Conservation (phyloP, 2,113 vertebrate genomes). For the Lota lota region DNA sequence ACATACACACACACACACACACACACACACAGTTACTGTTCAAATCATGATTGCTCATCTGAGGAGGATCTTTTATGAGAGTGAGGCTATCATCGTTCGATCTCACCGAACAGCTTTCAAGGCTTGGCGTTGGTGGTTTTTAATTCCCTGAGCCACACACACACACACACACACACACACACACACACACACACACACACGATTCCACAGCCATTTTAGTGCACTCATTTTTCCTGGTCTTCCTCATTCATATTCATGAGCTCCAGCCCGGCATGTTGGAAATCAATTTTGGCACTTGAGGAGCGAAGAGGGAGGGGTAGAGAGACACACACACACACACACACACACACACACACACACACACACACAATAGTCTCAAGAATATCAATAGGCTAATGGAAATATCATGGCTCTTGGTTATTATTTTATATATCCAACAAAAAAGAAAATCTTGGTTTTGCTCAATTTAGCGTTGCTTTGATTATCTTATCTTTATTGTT, state of each 20-base stretch:
- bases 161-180: constrained; percentile 13
- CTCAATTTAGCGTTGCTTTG: too few relatives aligned
- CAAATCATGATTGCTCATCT: constrained; percentile 64
- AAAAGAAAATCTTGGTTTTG: too few relatives aligned
- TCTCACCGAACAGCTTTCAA: constrained; percentile 69
- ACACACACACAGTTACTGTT: constrained; percentile 43
- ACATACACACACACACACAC: constrained; percentile 23
- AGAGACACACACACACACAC: constrained; percentile 1
- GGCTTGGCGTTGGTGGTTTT: constrained; percentile 70
- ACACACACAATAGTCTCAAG: background rate
- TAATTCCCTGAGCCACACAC: constrained; percentile 50
- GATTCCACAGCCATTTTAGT: constrained; percentile 41
- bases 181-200: constrained; percentile 26
- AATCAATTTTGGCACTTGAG: constrained; percentile 60
- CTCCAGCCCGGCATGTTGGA: constrained; percentile 34
- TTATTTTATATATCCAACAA: too few relatives aligned
- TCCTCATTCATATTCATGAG: constrained; percentile 67
- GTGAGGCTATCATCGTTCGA: constrained; percentile 66
- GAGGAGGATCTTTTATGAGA: constrained; percentile 80
- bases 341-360: background rate
- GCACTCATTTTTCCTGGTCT: constrained; percentile 37
- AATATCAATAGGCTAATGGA: background rate
- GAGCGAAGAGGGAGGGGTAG: constrained; percentile 21
- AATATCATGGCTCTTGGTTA: background rate
- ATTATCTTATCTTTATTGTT: too few relatives aligned